A percentile compares a stretch with the other conserved stretches of the same genome.
These are phyloP conservation scores for Corythoichthys intestinalis DNA, from an alignment of 2,113 vertebrate genomes.

Conservation along the genomic window DNA sequence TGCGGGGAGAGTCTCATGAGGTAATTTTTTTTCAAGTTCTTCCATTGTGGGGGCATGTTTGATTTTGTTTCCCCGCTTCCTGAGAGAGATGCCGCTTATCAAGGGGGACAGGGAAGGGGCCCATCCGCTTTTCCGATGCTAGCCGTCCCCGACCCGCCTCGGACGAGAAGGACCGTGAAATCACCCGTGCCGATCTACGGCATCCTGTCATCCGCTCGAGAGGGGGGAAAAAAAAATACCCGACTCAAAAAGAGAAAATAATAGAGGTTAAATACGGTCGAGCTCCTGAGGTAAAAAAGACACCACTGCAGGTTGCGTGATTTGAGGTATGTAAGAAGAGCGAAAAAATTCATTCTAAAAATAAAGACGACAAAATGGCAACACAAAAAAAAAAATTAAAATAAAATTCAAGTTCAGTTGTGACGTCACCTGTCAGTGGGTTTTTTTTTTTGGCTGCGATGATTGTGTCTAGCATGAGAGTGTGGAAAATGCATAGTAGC, in stretches of 20 bases:
- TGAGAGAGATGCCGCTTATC: constrained; percentile 61
- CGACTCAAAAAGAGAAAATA: constrained; percentile 57
- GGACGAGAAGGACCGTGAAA: background rate
- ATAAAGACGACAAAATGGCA: constrained; percentile 68
- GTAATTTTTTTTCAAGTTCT: constrained; percentile 64
- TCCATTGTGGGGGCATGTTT: constrained; percentile 29
- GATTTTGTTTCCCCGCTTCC: constrained; percentile 52
- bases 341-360: constrained; percentile 61
- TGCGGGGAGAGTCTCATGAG: constrained; percentile 61
- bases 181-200: constrained; percentile 54
- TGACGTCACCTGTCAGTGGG: constrained; percentile 69
- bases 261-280: constrained; percentile 70
- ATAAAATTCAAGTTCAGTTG: constrained; percentile 76
- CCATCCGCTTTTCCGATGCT: background rate
- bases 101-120: constrained; percentile 23
- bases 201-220: constrained; percentile 32
- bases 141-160: background rate
- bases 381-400: constrained; percentile 64
- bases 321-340: constrained; percentile 74
- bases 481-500: constrained; percentile 60
- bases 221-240: background rate
- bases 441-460: constrained; percentile 67
- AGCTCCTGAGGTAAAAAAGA: constrained; percentile 75
- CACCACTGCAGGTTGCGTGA: constrained; percentile 68
- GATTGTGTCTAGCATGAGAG: constrained; percentile 73